Evolutionary conservation across 2,797 vertebrate genomes (phyloP).

Genomic region (Chelon auratus): DNA sequence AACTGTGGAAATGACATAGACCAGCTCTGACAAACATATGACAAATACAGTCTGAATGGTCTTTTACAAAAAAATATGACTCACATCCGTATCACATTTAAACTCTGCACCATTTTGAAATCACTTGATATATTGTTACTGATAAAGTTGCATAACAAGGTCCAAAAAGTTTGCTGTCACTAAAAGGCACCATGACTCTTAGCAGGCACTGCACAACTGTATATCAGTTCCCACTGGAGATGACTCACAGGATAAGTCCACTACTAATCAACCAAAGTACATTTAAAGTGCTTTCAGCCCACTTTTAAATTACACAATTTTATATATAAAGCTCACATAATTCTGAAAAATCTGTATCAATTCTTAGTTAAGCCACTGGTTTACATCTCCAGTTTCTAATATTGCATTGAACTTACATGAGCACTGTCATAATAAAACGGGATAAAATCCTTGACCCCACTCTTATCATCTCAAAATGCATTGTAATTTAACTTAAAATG

Average conservation of each 20-base stretch:
- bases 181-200: slow-evolving; percentile 16
- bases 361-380: background rate
- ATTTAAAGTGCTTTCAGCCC: slow-evolving; percentile 16
- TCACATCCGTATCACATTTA: slow-evolving; percentile 33
- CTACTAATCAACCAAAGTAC: slow-evolving; percentile 24
- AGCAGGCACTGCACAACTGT: slow-evolving; percentile 12
- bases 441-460: slow-evolving; percentile 29
- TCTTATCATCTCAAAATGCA: slow-evolving; percentile 40
- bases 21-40: slow-evolving; percentile 46
- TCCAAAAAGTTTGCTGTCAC: slow-evolving; percentile 39
- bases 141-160: slow-evolving; percentile 49
- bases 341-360: background rate
- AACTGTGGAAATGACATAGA: slow-evolving; percentile 49
- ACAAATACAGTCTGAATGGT: slow-evolving; percentile 39
- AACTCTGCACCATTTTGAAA: slow-evolving; percentile 35
- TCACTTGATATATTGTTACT: slow-evolving; percentile 29
- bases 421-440: slow-evolving; percentile 4
- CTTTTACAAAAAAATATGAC: background rate
- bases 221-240: slow-evolving; percentile 16
- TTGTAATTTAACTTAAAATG: slow-evolving; percentile 41
- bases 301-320: slow-evolving; percentile 10
- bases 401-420: background rate
- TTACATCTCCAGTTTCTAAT: background rate
- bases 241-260: slow-evolving; percentile 35
- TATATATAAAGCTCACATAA: background rate